These are phyloP conservation scores for Pitangus sulphuratus DNA, from an alignment of 2,797 vertebrate species.

Conservation along the genomic window DNA sequence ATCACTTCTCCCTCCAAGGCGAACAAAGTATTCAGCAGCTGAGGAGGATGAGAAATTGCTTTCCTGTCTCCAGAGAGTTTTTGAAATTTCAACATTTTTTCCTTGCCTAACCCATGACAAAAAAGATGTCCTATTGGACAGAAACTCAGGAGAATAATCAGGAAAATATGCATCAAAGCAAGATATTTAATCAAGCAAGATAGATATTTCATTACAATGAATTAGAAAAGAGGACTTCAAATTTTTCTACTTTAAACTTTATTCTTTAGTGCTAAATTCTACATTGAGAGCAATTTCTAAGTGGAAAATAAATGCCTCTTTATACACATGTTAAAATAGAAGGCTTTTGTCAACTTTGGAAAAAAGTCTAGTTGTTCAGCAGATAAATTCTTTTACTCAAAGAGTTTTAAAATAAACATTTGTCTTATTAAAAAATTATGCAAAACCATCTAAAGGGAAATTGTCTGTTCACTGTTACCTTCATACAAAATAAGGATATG, in stretches of 20 bases:
- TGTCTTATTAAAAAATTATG: neutral
- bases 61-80: neutral
- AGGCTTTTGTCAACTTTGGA: neutral
- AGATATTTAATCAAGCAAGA: neutral
- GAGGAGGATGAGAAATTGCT: neutral
- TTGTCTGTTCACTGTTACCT: neutral
- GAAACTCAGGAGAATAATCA: neutral
- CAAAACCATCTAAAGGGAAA: neutral
- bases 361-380: neutral
- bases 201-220: neutral
- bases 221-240: neutral
- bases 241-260: neutral
- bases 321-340: neutral
- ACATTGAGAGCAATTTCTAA: neutral
- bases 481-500: neutral
- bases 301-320: neutral
- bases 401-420: neutral
- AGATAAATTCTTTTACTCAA: neutral
- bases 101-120: neutral
- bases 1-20: neutral
- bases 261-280: neutral
- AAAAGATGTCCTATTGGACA: neutral
- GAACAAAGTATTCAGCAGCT: neutral
- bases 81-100: slow-evolving; percentile 28
- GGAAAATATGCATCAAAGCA: neutral